phyloP scores from a whole-genome alignment of 2,888 invertebrate genomes.

The Helleia helle region DNA sequence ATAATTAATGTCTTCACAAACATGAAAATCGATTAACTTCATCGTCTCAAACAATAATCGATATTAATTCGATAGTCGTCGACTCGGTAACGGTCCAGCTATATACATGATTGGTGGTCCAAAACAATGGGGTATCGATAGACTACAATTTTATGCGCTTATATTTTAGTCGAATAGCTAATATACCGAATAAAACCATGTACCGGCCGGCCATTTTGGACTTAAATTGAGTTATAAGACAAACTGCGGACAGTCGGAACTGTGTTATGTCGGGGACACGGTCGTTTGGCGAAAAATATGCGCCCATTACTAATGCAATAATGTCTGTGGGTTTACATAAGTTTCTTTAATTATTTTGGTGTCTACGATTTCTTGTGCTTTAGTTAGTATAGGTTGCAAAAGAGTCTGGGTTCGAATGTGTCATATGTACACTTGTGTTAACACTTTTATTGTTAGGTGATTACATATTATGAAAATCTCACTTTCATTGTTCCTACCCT shows the following conservation, averaged over 20 bases:
- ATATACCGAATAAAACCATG: constrained; percentile 22
- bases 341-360: no score
- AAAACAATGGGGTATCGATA: constrained; percentile 24
- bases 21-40: no score
- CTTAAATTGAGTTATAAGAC: constrained; percentile 22
- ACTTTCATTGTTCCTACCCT: no score
- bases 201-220: constrained; percentile 15
- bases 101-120: constrained; percentile 31
- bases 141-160: constrained; percentile 24
- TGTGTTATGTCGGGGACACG: not conserved
- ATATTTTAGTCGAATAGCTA: constrained; percentile 23
- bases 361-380: no score
- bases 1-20: no score
- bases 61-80: constrained; percentile 29
- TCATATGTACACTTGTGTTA: no score
- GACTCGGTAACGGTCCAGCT: constrained; percentile 36
- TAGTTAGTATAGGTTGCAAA: no score
- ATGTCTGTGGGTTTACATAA: not conserved
- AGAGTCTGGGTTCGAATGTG: no score
- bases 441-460: no score
- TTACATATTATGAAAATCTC: no score
- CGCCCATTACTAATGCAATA: not conserved
- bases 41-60: constrained; percentile 22
- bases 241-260: constrained; percentile 9
- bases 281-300: not conserved